Evolutionary conservation across 2,888 invertebrate genomes (phyloP), one percentile per base, ranked within the genome.

Genomic region (Apamea epomidion): DNA sequence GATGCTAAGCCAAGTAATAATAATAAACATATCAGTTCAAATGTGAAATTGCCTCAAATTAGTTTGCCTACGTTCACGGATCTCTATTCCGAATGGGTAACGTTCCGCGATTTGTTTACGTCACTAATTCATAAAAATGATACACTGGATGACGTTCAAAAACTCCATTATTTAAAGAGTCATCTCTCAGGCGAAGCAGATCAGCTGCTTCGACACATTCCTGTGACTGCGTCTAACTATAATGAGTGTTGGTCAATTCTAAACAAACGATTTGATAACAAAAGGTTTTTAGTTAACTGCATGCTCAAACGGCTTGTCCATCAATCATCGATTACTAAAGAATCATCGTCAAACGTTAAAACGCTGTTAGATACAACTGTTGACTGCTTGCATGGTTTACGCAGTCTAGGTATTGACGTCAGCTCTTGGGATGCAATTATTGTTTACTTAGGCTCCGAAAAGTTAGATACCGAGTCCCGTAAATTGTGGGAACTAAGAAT

Each of bases 231-330:
- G n/a, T n/a, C n/a, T 45, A 68, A 68, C 18, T 68, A 45, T 45
- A 16, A 68, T 45, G 68, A 68, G 45, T 29, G 68, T 68, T 68
- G 68, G 68, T 45, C 18, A 3, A 68, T 68, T n/a, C 45, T 68
- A 29, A 68, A 68, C 68, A 42, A 42, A 25, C 67, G 67, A 68
- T 68, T 68, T 68, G 45, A 68, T 16, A 45, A 68, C 18, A 68
- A 68, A 45, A 68, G n/a, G 18, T 68, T 45, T 45, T 68, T 68
- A 68, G 68, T 8, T 25, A 2, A 68, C 14, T 25, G 42, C 2
- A 58, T 58, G 58, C 58, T 58, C 0, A 58, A 58, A 25, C 25
- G 58, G 8, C 25, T 58, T 25, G 25, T 58, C 58, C 10, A 54
- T 54, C 54, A 21, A 54, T 54, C 21, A 7, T 7, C 21, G 1